A percentile compares a stretch with the other conserved stretches of the same genome.
These are phyloP conservation scores for Neomicropteryx cornuta DNA, from an alignment of 1,140 invertebrate genomes.

Conservation along the genomic window DNA sequence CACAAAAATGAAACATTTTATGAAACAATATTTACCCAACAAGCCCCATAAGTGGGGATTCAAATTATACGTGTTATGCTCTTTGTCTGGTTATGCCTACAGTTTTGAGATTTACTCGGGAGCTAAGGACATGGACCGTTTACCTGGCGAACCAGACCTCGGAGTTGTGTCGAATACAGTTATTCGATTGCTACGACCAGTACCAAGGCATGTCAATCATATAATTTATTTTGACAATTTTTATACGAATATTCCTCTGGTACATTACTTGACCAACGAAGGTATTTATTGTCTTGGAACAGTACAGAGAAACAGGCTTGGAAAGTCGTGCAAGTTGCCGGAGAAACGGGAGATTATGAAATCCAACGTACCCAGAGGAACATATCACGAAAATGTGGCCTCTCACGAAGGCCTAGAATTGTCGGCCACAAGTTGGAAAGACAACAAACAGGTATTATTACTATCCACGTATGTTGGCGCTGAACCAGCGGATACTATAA, in stretches of 20 bases:
- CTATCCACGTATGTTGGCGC: conserved; percentile 16
- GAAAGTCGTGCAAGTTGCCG: conserved; percentile 12
- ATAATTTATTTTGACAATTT: conserved; percentile 8
- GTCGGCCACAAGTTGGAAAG: conserved; percentile 14
- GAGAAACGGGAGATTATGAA: conserved; percentile 10
- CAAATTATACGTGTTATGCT: conserved; percentile 28
- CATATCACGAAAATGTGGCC: conserved; percentile 14
- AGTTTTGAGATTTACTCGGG: conserved; percentile 32
- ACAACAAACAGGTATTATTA: conserved; percentile 15
- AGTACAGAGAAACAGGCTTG: conserved; percentile 10
- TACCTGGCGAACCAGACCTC: conserved; percentile 21
- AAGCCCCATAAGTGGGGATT: conserved; percentile 23
- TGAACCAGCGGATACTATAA: conserved; percentile 12
- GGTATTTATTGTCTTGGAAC: conserved; percentile 11
- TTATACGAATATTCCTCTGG: conserved; percentile 5
- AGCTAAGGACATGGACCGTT: conserved; percentile 18
- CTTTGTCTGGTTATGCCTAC: conserved; percentile 23
- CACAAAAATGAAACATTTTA: conserved; percentile 27
- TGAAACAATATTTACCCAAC: conserved; percentile 29
- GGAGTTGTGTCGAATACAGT: conserved; percentile 19
- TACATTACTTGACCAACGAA: conserved; percentile 9
- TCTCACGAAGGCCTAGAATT: conserved; percentile 13
- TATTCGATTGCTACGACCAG: conserved; percentile 13
- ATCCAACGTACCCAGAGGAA: conserved; percentile 9
- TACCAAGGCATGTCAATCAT: conserved; percentile 15